These are phyloP conservation scores for Myripristis murdjan DNA, from an alignment of 2,797 vertebrate genomes.

Conservation along the genomic window DNA sequence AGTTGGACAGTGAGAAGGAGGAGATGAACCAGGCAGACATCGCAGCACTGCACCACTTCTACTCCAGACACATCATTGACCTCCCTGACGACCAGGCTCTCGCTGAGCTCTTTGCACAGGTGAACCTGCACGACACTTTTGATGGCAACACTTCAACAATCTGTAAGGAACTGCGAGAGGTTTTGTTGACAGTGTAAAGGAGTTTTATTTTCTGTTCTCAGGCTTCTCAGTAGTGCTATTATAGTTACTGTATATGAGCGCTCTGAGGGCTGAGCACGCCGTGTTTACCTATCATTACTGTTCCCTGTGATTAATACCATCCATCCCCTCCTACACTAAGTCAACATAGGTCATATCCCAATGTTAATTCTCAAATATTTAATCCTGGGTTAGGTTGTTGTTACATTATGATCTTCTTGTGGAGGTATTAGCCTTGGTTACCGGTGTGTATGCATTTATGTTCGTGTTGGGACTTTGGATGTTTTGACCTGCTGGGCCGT, in stretches of 20 bases:
- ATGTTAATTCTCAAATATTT: no score
- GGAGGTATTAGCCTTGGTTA: no score
- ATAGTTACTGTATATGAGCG: no score
- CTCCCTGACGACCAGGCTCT: slow-evolving; percentile 90
- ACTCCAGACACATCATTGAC: slow-evolving; percentile 92
- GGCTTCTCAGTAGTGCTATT: neutral
- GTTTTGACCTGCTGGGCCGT: no score
- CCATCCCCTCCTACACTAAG: no score
- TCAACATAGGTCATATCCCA: no score
- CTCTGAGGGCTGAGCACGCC: neutral
- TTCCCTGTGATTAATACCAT: no score
- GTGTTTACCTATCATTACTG: no score
- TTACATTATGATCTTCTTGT: no score
- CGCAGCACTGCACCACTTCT: slow-evolving; percentile 94
- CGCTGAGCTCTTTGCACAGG: slow-evolving; percentile 94
- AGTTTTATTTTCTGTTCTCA: neutral
- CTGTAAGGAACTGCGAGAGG: neutral
- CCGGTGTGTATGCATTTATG: no score
- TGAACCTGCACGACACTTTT: slow-evolving; percentile 65
- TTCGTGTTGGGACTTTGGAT: no score
- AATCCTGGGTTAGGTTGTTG: no score
- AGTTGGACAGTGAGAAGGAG: slow-evolving; percentile 95
- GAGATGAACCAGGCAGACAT: slow-evolving; percentile 96
- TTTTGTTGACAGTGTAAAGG: neutral
- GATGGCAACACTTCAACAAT: neutral